Evolutionary conservation across 1,140 invertebrate genomes (phyloP), one percentile per base, ranked within the genome.

Genomic region (Archivesica marissinica): DNA sequence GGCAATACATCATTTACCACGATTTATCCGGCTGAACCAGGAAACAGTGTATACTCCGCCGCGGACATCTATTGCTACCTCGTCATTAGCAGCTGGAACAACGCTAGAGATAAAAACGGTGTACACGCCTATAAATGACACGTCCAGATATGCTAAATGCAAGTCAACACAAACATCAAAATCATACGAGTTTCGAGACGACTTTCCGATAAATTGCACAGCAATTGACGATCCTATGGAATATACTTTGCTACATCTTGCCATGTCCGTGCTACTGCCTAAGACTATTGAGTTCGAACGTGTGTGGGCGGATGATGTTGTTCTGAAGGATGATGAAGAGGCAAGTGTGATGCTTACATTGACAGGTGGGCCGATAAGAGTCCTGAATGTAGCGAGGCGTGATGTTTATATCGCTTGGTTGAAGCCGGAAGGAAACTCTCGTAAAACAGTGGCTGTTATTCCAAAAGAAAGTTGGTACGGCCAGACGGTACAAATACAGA

Each of bases 141-240:
- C 50, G 23, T 11, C 15, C 4, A 30, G 41, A 3, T 44, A 52
- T 33, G 33, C 50, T 3, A 47, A 47, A 20, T 72, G 68, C 41
- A 72, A 50, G 15, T 47, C 68, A 17, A 39, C 2, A 3, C 20
- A 66, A 7, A 52, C 59, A 11, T 28, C n/a, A 28, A 33, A 13
- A 33, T 11, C 44, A 28, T 33, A 28, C 15, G 1, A 17, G 13
- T 50, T 72, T 17, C 25, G 9, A 50, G 68, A 72, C 28, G 41
- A 72, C 50, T 72, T 41, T 33, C 41, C 41, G 17, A 72, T 72
- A 44, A 72, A 72, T 25, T 41, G 68, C 39, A 52, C 39, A 3
- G 68, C 68, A 13, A 25, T 50, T 30, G 59, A 64, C 15, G 59
- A 64, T 64, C 59, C 59, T 1, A 33, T 35, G 2, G 59, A 64